Conservation (phyloP, 2,797 vertebrate genomes). For the Acrossocheilus wenchowensis region DNA sequence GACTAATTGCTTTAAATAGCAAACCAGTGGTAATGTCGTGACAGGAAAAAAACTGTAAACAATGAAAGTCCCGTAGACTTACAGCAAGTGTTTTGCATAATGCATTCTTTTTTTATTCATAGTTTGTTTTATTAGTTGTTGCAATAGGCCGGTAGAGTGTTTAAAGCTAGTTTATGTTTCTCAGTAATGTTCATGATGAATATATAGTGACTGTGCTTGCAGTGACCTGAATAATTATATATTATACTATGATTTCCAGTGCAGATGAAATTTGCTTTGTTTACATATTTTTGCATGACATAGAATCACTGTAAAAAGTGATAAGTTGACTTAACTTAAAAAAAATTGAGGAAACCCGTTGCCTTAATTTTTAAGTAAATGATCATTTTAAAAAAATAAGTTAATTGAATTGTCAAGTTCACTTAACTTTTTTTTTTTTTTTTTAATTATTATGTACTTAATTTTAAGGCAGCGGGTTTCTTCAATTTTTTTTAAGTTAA, state of each 20-base stretch:
- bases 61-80: constrained; percentile 3
- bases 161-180: not conserved
- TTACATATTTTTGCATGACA: not conserved
- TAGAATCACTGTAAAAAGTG: not conserved
- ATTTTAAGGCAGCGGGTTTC: too few relatives aligned
- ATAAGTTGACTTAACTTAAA: too few relatives aligned
- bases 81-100: not conserved
- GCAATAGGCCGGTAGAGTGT: not conserved
- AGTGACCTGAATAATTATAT: not conserved
- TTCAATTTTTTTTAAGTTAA: too few relatives aligned
- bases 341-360: too few relatives aligned
- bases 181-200: not conserved
- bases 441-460: too few relatives aligned
- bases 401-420: too few relatives aligned
- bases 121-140: not conserved
- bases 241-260: not conserved
- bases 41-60: not conserved
- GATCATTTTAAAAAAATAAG: too few relatives aligned
- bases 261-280: not conserved
- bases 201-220: not conserved
- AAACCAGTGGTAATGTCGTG: not conserved
- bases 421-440: too few relatives aligned
- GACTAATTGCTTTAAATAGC: not conserved
- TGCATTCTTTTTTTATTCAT: not conserved
- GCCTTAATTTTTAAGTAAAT: too few relatives aligned